phyloP scores from a whole-genome alignment of 2,113 vertebrate genomes.

The Onychorhynchus coronatus region DNA sequence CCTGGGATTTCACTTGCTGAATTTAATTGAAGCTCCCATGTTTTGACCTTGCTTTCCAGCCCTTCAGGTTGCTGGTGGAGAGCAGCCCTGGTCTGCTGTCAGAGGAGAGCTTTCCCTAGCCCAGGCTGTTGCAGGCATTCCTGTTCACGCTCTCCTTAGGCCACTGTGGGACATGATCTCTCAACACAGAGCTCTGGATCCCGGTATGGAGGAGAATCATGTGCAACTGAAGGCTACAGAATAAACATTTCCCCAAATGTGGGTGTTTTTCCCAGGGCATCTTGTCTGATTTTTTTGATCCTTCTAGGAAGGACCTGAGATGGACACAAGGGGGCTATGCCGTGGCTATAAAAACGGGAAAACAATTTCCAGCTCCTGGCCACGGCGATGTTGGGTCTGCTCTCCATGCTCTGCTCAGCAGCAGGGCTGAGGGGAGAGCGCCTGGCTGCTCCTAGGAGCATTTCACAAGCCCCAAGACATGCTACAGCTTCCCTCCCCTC shows the following conservation, averaged over 20 bases:
- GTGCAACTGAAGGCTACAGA: not conserved
- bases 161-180: not conserved
- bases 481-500: not conserved
- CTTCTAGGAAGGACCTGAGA: not conserved
- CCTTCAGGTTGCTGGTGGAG: not conserved
- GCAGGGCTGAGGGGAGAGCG: not conserved
- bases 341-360: not conserved
- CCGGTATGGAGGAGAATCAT: not conserved
- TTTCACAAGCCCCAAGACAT: not conserved
- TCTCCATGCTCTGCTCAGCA: not conserved
- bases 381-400: not conserved
- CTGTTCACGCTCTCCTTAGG: not conserved
- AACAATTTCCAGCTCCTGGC: not conserved
- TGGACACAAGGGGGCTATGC: not conserved
- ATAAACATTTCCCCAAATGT: not conserved
- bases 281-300: not conserved
- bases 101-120: not conserved
- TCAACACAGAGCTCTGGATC: not conserved
- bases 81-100: not conserved
- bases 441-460: not conserved
- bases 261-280: not conserved
- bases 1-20: not conserved
- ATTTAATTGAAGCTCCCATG: not conserved
- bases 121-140: not conserved
- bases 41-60: not conserved